phyloP scores from a whole-genome alignment of 2,113 vertebrate species.

The Siniperca knerii region DNA sequence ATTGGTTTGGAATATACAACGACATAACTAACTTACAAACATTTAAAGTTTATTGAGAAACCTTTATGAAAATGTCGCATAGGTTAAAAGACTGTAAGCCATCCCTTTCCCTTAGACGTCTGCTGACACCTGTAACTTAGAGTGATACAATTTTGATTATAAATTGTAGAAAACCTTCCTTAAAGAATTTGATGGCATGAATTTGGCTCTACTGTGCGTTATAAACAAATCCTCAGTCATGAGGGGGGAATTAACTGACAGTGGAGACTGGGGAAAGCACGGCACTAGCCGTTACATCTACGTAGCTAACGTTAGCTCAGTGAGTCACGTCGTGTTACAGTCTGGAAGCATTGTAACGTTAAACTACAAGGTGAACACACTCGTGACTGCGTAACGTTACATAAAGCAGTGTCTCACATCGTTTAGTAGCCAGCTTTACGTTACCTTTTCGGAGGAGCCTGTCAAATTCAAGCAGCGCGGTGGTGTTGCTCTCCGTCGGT shows the following conservation, averaged over 20 bases:
- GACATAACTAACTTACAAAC: not conserved
- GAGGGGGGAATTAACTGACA: not conserved
- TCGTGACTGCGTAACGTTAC: no score
- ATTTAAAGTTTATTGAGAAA: not conserved
- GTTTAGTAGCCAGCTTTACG: not conserved
- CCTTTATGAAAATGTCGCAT: not conserved
- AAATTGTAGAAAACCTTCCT: not conserved
- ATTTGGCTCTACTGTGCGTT: not conserved
- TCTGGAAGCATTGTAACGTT: not conserved
- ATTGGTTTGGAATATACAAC: not conserved
- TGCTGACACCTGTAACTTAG: not conserved
- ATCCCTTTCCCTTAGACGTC: not conserved
- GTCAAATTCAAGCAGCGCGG: constrained; percentile 89
- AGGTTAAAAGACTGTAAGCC: not conserved
- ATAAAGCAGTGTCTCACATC: no score
- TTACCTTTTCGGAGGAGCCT: constrained; percentile 87
- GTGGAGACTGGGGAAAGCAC: not conserved
- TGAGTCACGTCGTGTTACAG: not conserved
- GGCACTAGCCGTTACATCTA: not conserved
- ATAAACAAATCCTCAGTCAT: not conserved
- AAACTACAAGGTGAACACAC: not conserved
- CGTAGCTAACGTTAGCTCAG: no score
- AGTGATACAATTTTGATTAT: not conserved
- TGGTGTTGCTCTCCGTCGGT: constrained; percentile 83
- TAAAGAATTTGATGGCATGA: not conserved